phyloP scores from a whole-genome alignment of 2,888 invertebrate species.

The Oligia latruncula region DNA sequence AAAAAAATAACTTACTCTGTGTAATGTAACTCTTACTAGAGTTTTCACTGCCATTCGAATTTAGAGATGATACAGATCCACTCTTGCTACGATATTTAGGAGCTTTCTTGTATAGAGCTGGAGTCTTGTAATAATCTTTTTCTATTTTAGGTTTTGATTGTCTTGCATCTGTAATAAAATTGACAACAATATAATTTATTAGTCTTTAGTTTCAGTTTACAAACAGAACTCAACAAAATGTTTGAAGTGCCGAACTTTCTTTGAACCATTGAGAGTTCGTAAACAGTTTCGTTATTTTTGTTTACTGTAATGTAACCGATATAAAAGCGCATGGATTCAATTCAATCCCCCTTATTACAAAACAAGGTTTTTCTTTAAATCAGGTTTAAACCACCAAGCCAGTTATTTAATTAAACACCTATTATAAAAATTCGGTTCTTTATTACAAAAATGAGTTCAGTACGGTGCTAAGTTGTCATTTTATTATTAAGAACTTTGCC shows the following conservation, averaged over 20 bases:
- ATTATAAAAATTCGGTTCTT: too few species aligned
- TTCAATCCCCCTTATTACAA: too few species aligned
- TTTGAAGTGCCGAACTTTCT: background rate
- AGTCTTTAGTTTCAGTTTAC: background rate
- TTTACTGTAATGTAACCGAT: background rate
- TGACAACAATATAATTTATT: background rate
- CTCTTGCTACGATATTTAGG: slow-evolving; percentile 83
- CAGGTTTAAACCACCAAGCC: too few species aligned
- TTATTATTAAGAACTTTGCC: too few species aligned
- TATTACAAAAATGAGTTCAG: too few species aligned
- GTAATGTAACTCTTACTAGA: slow-evolving; percentile 59
- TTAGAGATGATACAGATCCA: slow-evolving; percentile 81
- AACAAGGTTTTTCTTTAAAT: too few species aligned
- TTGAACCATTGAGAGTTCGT: background rate
- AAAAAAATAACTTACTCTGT: slow-evolving; percentile 59
- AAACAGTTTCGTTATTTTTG: background rate
- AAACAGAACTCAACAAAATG: background rate
- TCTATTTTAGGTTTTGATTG: slow-evolving; percentile 61
- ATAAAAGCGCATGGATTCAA: too few species aligned
- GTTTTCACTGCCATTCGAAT: slow-evolving; percentile 79
- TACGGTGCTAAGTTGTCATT: too few species aligned
- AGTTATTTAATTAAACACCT: too few species aligned
- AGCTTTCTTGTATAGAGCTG: slow-evolving; percentile 71
- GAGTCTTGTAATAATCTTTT: slow-evolving; percentile 63
- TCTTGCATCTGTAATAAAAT: slow-evolving; percentile 77